A percentile compares a stretch with the other conserved stretches of the same genome.
phyloP scores from a whole-genome alignment of 2,888 invertebrate genomes.

The Catonia carolina region DNA sequence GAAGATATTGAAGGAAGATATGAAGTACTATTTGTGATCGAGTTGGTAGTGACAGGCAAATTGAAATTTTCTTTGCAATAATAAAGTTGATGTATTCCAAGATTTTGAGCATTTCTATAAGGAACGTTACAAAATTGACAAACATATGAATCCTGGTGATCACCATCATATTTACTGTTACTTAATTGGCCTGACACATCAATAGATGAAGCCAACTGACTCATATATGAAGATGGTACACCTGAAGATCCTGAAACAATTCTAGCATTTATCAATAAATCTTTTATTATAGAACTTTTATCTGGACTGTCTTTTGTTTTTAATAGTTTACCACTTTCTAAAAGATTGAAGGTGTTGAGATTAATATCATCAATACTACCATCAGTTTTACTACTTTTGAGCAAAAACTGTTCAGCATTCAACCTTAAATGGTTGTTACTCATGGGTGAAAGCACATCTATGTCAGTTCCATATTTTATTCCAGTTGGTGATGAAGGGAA shows the following conservation, averaged over 20 bases:
- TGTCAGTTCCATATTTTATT: background rate
- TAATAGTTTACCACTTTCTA: conserved; percentile 12
- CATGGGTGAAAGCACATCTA: too few species aligned
- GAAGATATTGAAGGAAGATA: too few species aligned
- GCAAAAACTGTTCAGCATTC: too few species aligned
- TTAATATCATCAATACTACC: too few species aligned
- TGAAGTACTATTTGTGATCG: too few species aligned
- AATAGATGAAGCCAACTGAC: conserved; percentile 46
- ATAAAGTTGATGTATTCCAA: conserved; percentile 70
- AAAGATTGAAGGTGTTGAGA: too few species aligned
- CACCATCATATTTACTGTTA: background rate
- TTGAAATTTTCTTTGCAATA: conserved; percentile 62
- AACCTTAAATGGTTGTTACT: too few species aligned
- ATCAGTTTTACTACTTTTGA: too few species aligned
- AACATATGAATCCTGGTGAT: conserved; percentile 41
- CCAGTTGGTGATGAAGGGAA: conserved; percentile 6
- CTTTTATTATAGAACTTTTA: conserved; percentile 57
- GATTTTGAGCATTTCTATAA: conserved; percentile 71
- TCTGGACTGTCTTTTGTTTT: background rate
- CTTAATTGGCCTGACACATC: background rate
- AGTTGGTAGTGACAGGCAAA: too few species aligned
- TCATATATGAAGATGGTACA: conserved; percentile 39
- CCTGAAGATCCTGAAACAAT: conserved; percentile 46
- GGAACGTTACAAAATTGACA: conserved; percentile 73
- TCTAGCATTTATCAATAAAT: conserved; percentile 62